These are phyloP conservation scores for Crotalus horridus DNA, from an alignment of 2,113 vertebrate genomes.

Conservation along the genomic window DNA sequence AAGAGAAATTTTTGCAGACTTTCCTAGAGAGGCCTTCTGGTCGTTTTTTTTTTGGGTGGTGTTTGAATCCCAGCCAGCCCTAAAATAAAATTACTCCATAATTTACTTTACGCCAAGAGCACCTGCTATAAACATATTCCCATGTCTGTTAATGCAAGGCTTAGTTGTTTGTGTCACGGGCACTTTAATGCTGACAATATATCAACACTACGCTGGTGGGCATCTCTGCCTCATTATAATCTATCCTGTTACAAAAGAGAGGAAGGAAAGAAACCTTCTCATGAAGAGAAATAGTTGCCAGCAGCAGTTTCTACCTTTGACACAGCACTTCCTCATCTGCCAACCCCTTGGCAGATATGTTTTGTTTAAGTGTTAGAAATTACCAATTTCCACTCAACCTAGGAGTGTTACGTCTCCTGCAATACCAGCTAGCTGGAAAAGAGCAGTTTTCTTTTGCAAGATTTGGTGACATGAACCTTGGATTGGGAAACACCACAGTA, in stretches of 20 bases:
- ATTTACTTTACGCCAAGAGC: conserved; percentile 1
- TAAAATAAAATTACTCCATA: neutral
- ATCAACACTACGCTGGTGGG: neutral
- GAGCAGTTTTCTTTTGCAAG: neutral
- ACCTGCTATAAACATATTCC: conserved; percentile 1
- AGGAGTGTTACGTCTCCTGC: neutral
- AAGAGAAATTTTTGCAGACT: neutral
- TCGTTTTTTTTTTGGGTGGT: neutral
- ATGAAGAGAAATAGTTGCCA: neutral
- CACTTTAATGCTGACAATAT: neutral
- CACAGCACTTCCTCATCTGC: neutral
- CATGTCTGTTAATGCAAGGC: neutral
- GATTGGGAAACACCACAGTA: neutral
- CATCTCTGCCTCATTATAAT: neutral
- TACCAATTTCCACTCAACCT: neutral
- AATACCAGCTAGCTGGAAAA: neutral
- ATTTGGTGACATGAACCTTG: neutral
- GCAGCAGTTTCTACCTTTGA: neutral
- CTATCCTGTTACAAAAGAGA: neutral
- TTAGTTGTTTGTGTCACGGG: neutral
- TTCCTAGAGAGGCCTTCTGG: neutral
- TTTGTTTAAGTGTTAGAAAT: neutral
- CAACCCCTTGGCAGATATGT: too few species aligned
- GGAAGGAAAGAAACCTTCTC: neutral
- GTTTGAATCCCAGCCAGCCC: neutral